phyloP scores from a whole-genome alignment of 2,888 invertebrate genomes.

The Eudemis profundana region DNA sequence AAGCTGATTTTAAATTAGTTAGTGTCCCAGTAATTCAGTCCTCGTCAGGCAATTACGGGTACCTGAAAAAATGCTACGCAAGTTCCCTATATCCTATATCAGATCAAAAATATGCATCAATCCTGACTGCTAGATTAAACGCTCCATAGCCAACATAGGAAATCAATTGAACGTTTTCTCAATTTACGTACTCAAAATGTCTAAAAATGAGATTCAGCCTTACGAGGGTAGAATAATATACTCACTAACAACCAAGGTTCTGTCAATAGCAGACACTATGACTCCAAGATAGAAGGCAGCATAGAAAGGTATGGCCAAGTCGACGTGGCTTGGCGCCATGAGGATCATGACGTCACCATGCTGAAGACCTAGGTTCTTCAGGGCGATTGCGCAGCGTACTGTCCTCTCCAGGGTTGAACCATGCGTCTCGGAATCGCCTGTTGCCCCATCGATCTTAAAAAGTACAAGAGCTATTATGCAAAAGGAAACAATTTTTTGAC shows the following conservation, averaged over 20 bases:
- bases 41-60: too few species aligned
- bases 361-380: constrained; percentile 66
- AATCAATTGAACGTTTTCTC: too few species aligned
- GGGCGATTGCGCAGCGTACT: constrained; percentile 70
- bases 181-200: too few species aligned
- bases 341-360: constrained; percentile 73
- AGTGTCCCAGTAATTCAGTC: too few species aligned
- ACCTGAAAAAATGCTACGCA: too few species aligned
- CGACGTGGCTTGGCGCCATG: constrained; percentile 75
- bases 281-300: constrained; percentile 76
- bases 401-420: constrained; percentile 66
- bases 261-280: constrained; percentile 61
- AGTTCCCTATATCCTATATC: too few species aligned
- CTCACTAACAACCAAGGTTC: constrained; percentile 61
- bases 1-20: too few species aligned
- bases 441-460: constrained; percentile 72
- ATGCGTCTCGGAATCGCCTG: constrained; percentile 72
- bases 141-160: too few species aligned
- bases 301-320: constrained; percentile 73
- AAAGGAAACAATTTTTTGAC: too few species aligned
- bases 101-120: too few species aligned
- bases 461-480: constrained; percentile 1
- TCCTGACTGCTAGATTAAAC: too few species aligned
- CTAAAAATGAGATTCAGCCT: neutral
- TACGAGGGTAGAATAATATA: too few species aligned